phyloP scores from a whole-genome alignment of 35 echinoderm and acorn worm species.

The Hemicentrotus pulcherrimus region DNA sequence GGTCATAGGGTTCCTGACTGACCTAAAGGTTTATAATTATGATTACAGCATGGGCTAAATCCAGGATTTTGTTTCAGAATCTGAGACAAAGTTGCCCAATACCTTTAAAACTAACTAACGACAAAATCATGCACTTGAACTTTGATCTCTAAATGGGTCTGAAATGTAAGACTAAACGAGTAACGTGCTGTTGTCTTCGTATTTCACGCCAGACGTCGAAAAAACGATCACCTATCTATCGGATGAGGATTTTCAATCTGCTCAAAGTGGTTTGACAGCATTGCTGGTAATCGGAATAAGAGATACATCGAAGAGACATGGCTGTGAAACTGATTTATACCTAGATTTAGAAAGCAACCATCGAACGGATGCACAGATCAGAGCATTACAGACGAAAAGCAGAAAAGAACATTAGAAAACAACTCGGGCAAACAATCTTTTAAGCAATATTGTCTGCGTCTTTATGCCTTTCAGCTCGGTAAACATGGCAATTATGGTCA shows the following conservation, averaged over 20 bases:
- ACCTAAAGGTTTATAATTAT: no score
- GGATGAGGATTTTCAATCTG: not conserved
- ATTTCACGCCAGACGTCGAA: not conserved
- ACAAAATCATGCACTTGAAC: not conserved
- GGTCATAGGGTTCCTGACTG: no score
- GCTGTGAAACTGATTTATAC: not conserved
- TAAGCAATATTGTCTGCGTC: not conserved
- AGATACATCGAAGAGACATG: not conserved
- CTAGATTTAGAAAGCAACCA: not conserved
- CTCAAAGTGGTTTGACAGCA: not conserved
- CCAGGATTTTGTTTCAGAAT: no score
- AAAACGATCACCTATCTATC: slow-evolving; percentile 2
- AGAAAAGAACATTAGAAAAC: not conserved
- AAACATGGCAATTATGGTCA: not conserved
- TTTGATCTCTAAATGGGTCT: not conserved
- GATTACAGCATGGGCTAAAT: no score
- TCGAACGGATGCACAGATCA: not conserved
- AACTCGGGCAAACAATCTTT: not conserved
- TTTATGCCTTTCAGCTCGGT: not conserved
- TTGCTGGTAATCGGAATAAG: not conserved
- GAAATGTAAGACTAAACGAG: not conserved
- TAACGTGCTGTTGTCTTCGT: not conserved
- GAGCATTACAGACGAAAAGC: not conserved
- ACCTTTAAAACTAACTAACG: not conserved
- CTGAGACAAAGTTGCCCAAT: no score